Evolutionary conservation across 2,113 vertebrate genomes (phyloP), one percentile per base, ranked within the genome.

Genomic region (Cavia aperea): DNA sequence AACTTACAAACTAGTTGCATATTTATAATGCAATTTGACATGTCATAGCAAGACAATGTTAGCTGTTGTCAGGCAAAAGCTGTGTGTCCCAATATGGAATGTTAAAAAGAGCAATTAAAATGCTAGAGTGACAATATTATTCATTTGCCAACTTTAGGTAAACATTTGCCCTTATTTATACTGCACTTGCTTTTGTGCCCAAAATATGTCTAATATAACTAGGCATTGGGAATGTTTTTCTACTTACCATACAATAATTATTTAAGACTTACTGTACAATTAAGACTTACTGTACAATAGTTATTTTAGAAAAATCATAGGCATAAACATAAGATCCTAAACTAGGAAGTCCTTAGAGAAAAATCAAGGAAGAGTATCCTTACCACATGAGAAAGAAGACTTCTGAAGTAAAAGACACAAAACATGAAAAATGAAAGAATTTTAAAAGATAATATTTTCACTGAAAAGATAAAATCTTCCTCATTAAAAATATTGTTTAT

Each of bases 401-500:
- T 90, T 60, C 31, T 66, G 75, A 88, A 1, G 7, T 77, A 24
- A 82, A 31, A 86, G 46, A 90, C 73, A 85, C 18, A 68, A 68
- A 36, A 68, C 16, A 68, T 36, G 91, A 77, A 79, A 81, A 49
- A 49, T 58, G 16, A 58, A 58, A 19, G 18, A 58, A 58, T 51
- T 18, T 9, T 58, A 72, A 92, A 94, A 72, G 16, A 15, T 88
- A 83, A 21, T 79, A 90, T 56, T 92, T 92, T 81, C 36, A 81
- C 81, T n/a, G 39, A 75, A 90, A 70, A 86, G 43, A 81, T 43
- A 43, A 43, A 92, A 88, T 23, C 72, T 90, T 83, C 14, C 29
- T 68, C 10, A 81, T 89, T 39, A 87, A 73, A 87, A 63, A 36
- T 73, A 85, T 0, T 81, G 16, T n/a, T 86, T 58, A 43, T 79